A percentile compares a stretch with the other conserved stretches of the same genome.
Conservation (phyloP, 2,888 invertebrate species). For the Shargacucullia verbasci region DNA sequence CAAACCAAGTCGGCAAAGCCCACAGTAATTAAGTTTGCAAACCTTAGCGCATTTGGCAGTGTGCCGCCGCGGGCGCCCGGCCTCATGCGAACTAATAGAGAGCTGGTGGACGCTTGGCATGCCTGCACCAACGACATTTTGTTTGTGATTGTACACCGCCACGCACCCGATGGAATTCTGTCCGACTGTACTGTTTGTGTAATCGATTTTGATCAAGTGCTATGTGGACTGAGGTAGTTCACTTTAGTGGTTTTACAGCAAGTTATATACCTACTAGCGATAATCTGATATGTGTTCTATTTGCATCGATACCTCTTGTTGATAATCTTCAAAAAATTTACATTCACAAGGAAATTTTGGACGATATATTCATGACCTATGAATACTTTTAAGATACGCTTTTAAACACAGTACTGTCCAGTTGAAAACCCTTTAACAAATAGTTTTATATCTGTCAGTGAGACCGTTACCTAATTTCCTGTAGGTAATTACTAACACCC, state of each 20-base stretch:
- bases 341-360: too few species aligned
- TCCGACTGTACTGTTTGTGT: conserved; percentile 47
- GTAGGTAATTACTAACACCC: conserved; percentile 13
- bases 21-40: conserved; percentile 63
- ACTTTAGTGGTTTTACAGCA: too few species aligned
- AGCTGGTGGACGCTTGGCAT: conserved; percentile 39
- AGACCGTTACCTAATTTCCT: background rate
- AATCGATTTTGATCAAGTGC: conserved; percentile 58
- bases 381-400: too few species aligned
- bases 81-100: conserved; percentile 45
- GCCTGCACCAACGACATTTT: conserved; percentile 44
- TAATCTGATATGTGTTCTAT: too few species aligned
- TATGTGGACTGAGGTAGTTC: conserved; percentile 25
- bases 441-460: background rate
- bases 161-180: conserved; percentile 38
- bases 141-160: conserved; percentile 48
- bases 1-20: conserved; percentile 37
- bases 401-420: background rate
- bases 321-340: too few species aligned
- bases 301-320: too few species aligned
- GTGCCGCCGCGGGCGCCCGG: conserved; percentile 60
- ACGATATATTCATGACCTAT: too few species aligned
- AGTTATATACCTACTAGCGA: too few species aligned
- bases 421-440: background rate
- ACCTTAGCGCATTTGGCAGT: conserved; percentile 61